Conservation (phyloP, 2,797 vertebrate genomes). For the Hemibagrus guttatus region DNA sequence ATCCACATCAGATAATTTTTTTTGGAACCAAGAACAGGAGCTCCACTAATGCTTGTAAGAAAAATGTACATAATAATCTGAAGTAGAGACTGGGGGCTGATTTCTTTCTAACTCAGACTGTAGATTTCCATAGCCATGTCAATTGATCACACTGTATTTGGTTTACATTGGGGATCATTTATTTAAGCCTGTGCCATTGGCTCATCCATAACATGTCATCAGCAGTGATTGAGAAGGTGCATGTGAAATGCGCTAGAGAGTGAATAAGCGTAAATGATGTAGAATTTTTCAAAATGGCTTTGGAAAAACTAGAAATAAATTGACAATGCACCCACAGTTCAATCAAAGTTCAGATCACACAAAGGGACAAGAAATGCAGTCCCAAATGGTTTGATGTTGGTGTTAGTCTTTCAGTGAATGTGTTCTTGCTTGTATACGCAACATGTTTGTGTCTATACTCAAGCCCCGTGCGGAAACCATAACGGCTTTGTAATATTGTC, state of each 20-base stretch:
- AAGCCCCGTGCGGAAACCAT: background rate
- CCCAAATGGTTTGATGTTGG: too few relatives aligned
- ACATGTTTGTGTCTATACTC: background rate
- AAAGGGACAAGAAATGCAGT: background rate
- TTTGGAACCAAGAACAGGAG: background rate
- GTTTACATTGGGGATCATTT: background rate
- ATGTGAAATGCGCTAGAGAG: background rate
- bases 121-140: background rate
- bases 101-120: background rate
- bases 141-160: background rate
- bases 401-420: background rate
- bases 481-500: background rate
- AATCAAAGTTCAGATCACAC: background rate
- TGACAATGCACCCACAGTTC: background rate
- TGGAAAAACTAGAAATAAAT: background rate
- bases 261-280: background rate
- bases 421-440: background rate
- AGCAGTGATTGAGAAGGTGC: background rate
- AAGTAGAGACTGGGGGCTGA: background rate
- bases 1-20: background rate
- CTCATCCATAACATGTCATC: background rate
- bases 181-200: background rate
- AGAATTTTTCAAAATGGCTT: background rate
- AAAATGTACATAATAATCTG: background rate
- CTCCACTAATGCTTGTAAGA: background rate